Evolutionary conservation across 2,113 vertebrate species (phyloP).

Genomic region (Oreochromis niloticus): DNA sequence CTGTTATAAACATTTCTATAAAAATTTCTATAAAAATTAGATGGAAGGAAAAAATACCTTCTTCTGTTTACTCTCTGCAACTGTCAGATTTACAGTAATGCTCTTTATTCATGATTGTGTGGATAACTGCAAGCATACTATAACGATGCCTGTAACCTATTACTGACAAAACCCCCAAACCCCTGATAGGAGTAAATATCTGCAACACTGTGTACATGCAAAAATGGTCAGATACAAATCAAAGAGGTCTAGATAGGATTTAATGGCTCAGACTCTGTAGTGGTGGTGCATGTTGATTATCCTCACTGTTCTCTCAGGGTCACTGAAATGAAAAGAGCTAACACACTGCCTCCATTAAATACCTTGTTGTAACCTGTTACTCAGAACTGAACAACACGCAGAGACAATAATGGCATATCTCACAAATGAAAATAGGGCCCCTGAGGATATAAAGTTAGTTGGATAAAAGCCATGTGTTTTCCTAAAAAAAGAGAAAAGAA

Average conservation of each 20-base stretch:
- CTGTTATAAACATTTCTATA: neutral
- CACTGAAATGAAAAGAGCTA: slow-evolving; percentile 28
- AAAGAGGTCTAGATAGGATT: slow-evolving; percentile 2
- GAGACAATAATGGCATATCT: neutral
- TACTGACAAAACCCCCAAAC: neutral
- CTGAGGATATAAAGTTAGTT: neutral
- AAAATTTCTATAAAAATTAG: neutral
- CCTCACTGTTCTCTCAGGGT: slow-evolving; percentile 1
- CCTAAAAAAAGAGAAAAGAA: neutral
- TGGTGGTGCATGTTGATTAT: slow-evolving; percentile 41
- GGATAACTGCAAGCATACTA: neutral
- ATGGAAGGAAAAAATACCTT: neutral
- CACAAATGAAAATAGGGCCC: slow-evolving; percentile 6
- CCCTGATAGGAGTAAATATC: neutral
- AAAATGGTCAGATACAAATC: neutral
- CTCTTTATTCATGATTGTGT: neutral
- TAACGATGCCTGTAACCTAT: neutral
- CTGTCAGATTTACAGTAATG: neutral
- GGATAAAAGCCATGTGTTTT: slow-evolving; percentile 3
- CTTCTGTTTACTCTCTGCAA: neutral
- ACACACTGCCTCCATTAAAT: slow-evolving; percentile 35
- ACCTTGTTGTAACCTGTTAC: slow-evolving; percentile 1
- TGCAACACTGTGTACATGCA: neutral
- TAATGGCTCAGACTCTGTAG: slow-evolving; percentile 40
- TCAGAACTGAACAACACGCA: neutral